Evolutionary conservation across 2,888 invertebrate species (phyloP).

Genomic region (Drosophila cracens): DNA sequence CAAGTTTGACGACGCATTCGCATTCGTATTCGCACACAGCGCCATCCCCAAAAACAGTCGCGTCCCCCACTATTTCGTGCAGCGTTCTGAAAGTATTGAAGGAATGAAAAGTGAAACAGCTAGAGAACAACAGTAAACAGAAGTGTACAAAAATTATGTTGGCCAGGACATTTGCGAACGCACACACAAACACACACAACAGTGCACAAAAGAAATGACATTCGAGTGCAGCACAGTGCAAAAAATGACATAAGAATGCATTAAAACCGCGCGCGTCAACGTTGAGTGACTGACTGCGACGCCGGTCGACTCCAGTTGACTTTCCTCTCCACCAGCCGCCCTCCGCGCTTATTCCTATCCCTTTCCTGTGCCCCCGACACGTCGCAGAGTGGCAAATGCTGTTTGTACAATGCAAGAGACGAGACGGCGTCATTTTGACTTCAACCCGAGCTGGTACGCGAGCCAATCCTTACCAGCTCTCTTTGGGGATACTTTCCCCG

Average conservation of each 20-base stretch:
- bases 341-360: neutral
- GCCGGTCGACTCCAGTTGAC: slow-evolving; percentile 24
- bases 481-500: slow-evolving; percentile 10
- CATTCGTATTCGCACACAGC: slow-evolving; percentile 5
- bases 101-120: slow-evolving; percentile 69
- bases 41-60: slow-evolving; percentile 8
- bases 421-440: slow-evolving; percentile 79
- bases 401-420: slow-evolving; percentile 73
- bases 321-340: neutral
- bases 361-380: neutral
- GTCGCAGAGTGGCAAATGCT: slow-evolving; percentile 48
- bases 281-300: slow-evolving; percentile 76
- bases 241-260: slow-evolving; percentile 81
- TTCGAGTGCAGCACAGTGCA: slow-evolving; percentile 72
- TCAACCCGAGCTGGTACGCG: slow-evolving; percentile 39
- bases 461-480: slow-evolving; percentile 33
- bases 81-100: slow-evolving; percentile 63
- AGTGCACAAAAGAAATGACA: slow-evolving; percentile 64
- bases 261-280: slow-evolving; percentile 79
- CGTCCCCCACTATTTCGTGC: slow-evolving; percentile 18
- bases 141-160: slow-evolving; percentile 51
- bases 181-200: slow-evolving; percentile 7
- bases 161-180: slow-evolving; percentile 26
- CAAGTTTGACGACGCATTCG: slow-evolving; percentile 67
- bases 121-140: slow-evolving; percentile 25